A percentile compares a stretch with the other conserved stretches of the same genome.
phyloP scores from a whole-genome alignment of 2,888 invertebrate species.

The Pristionchus maxplancki region DNA sequence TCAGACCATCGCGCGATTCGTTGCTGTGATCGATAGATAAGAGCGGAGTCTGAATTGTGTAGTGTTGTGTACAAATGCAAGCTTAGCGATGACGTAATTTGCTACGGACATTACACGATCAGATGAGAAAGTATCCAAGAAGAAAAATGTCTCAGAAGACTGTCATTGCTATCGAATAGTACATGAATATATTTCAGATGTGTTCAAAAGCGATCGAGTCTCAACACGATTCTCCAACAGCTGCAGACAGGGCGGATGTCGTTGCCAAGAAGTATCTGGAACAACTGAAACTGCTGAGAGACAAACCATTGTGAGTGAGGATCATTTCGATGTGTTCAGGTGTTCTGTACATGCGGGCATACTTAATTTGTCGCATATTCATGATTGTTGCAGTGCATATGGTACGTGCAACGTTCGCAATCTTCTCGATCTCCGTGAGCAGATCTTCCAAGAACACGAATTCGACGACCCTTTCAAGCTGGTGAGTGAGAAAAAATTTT shows the following conservation, averaged over 20 bases:
- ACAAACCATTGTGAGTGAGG: constrained; percentile 83
- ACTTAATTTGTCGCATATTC: too few species aligned
- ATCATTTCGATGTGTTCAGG: not conserved
- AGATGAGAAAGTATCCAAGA: too few species aligned
- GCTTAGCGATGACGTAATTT: too few species aligned
- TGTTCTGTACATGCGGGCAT: too few species aligned
- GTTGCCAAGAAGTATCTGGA: constrained; percentile 89
- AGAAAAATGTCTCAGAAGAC: too few species aligned
- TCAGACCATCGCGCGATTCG: not conserved
- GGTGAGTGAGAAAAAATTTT: constrained; percentile 66
- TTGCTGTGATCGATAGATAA: not conserved
- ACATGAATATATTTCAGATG: not conserved
- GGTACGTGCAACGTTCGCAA: constrained; percentile 91
- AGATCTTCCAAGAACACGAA: constrained; percentile 90
- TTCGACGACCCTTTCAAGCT: constrained; percentile 89
- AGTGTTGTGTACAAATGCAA: not conserved
- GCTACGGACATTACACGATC: too few species aligned
- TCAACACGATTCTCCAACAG: constrained; percentile 86
- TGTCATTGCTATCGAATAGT: not conserved
- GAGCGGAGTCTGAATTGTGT: not conserved
- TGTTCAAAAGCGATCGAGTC: constrained; percentile 86
- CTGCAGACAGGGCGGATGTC: constrained; percentile 87
- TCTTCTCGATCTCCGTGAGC: constrained; percentile 92
- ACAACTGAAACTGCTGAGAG: constrained; percentile 86
- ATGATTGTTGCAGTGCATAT: constrained; percentile 82